A percentile compares a stretch with the other conserved stretches of the same genome.
These are phyloP conservation scores for Cavia aperea DNA, from an alignment of 2,113 vertebrate species.

Conservation along the genomic window DNA sequence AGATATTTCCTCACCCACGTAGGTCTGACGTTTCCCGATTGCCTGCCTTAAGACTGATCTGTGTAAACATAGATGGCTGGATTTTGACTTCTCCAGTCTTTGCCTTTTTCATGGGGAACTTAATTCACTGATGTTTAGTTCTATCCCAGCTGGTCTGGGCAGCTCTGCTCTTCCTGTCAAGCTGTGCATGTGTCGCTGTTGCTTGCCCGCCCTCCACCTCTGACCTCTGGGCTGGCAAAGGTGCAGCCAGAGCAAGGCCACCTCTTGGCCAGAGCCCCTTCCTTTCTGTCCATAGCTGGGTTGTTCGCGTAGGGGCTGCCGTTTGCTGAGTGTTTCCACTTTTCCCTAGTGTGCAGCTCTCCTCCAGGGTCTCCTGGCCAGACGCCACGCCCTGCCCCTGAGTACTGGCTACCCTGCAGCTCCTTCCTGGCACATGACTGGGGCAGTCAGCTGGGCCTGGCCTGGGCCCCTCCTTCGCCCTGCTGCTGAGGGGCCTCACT, in stretches of 20 bases:
- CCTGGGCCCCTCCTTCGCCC: not conserved
- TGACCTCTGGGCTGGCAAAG: not conserved
- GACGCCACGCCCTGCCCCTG: too few species aligned
- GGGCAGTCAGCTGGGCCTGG: not conserved
- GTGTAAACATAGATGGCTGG: not conserved
- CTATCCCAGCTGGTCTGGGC: not conserved
- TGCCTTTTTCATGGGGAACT: not conserved
- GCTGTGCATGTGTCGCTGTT: accelerated
- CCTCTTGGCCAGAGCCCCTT: accelerated
- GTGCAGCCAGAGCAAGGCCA: not conserved
- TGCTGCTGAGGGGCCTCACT: not conserved
- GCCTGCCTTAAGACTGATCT: not conserved
- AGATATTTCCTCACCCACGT: not conserved
- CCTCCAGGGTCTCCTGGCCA: not conserved
- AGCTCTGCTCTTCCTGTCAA: not conserved
- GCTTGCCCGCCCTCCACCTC: accelerated
- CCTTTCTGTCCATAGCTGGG: not conserved
- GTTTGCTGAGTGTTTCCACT: not conserved
- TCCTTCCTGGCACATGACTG: accelerated
- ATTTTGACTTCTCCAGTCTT: not conserved
- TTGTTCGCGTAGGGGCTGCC: not conserved
- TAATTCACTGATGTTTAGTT: accelerated
- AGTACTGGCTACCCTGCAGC: not conserved
- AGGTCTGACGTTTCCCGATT: not conserved
- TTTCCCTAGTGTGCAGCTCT: not conserved